These are phyloP conservation scores for human (Homo sapiens) DNA, from an alignment of 2,113 vertebrate genomes.

Conservation along the genomic window DNA sequence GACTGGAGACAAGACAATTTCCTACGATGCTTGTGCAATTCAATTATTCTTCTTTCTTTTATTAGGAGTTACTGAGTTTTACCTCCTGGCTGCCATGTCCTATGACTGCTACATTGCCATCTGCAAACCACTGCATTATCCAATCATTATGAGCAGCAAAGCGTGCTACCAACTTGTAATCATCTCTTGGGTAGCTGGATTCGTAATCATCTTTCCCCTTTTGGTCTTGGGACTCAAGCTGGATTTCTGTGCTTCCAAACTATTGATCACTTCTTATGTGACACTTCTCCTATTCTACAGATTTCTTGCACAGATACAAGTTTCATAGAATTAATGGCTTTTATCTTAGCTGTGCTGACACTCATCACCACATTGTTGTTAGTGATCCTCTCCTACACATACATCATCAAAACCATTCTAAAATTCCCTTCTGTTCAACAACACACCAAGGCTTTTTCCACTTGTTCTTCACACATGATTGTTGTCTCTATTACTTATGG, in stretches of 20 bases:
- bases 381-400: slow-evolving; percentile 41
- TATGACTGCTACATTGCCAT: slow-evolving; percentile 49
- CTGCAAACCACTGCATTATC: slow-evolving; percentile 53
- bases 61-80: slow-evolving; percentile 51
- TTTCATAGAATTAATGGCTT: slow-evolving; percentile 16
- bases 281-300: slow-evolving; percentile 6
- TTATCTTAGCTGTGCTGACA: slow-evolving; percentile 51
- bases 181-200: slow-evolving; percentile 39
- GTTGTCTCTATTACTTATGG: slow-evolving; percentile 70
- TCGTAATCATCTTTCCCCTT: slow-evolving; percentile 42
- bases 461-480: slow-evolving; percentile 69
- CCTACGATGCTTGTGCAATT: slow-evolving; percentile 26
- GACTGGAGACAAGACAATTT: slow-evolving; percentile 57
- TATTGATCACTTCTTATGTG: slow-evolving; percentile 62
- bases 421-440: slow-evolving; percentile 48
- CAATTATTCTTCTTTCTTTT: slow-evolving; percentile 60
- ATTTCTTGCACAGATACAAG: slow-evolving; percentile 63
- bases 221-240: slow-evolving; percentile 36
- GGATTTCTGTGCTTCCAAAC: slow-evolving; percentile 56
- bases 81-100: slow-evolving; percentile 56
- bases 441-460: slow-evolving; percentile 71
- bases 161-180: slow-evolving; percentile 25
- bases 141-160: slow-evolving; percentile 19
- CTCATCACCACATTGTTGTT: slow-evolving; percentile 25
- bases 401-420: slow-evolving; percentile 58